Conservation (phyloP, 2,888 invertebrate species). For the Nycteola revayana region DNA sequence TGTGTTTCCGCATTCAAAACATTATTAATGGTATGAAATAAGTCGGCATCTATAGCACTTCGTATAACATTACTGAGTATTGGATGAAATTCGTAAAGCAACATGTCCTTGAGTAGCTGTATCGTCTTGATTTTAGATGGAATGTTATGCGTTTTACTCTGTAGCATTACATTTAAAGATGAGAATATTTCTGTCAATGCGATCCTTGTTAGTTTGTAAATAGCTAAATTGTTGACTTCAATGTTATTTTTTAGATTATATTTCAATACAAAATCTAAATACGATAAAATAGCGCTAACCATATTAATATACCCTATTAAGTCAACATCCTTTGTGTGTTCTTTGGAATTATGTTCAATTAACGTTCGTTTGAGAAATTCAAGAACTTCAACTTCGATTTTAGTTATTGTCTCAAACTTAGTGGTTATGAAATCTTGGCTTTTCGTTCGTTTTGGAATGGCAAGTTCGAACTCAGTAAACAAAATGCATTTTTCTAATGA, state of each 20-base stretch:
- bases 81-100: slow-evolving; percentile 44
- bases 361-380: slow-evolving; percentile 23
- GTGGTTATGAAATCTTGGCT: slow-evolving; percentile 5
- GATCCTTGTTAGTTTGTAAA: slow-evolving; percentile 37
- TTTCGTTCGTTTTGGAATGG: slow-evolving; percentile 20
- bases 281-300: slow-evolving; percentile 40
- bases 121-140: slow-evolving; percentile 46
- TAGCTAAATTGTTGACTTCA: slow-evolving; percentile 33
- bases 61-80: slow-evolving; percentile 44
- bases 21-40: slow-evolving; percentile 56
- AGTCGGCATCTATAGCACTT: slow-evolving; percentile 43
- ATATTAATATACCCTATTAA: slow-evolving; percentile 43
- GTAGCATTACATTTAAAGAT: slow-evolving; percentile 39
- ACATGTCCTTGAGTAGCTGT: slow-evolving; percentile 42
- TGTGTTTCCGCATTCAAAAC: slow-evolving; percentile 47
- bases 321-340: slow-evolving; percentile 27
- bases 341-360: slow-evolving; percentile 6
- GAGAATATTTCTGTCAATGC: slow-evolving; percentile 42
- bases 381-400: slow-evolving; percentile 38
- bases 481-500: slow-evolving; percentile 56
- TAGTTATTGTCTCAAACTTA: slow-evolving; percentile 36
- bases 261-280: slow-evolving; percentile 48
- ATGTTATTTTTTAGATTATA: slow-evolving; percentile 35
- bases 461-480: slow-evolving; percentile 61
- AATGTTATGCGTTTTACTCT: slow-evolving; percentile 36